Evolutionary conservation across 2,113 vertebrate genomes (phyloP), one percentile per base, ranked within the genome.

Genomic region (Callopanchax toddi): DNA sequence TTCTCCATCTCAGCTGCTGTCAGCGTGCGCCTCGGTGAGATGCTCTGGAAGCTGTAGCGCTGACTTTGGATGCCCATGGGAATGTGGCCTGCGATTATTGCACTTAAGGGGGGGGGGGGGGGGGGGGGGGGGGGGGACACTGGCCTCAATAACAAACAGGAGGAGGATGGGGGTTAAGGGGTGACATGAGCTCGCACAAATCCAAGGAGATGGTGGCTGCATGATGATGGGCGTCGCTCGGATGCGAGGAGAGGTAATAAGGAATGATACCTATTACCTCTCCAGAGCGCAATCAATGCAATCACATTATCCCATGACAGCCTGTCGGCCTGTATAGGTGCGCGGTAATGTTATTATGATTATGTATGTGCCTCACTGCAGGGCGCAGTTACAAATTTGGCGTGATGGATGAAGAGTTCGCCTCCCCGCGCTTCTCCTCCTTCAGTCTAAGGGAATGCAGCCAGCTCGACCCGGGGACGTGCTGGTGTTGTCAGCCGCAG

Each of bases 51-150:
- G 29, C 29, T 32, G 29, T 32, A 48, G 67, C 53, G 63, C 71
- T 46, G 73, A 75, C 81, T 79, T 66, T 40, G 81, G 81, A 78
- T 84, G 74, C 83, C 82, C 84, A 84, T 83, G 87, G 87, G 86
- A 88, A 87, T 86, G 86, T 87, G 83, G 86, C 87, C 85, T 86
- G 70, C 48, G 62, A 73, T 78, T 61, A 51, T 71, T 75, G 51
- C 25, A 74, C 65, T 74, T 75, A 49, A 45, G 36, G 53, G 48
- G 60, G n/a, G 60, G 16, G 66, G 54, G 46, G 49, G 60, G 16
- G 66, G 54, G 46, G 49, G n/a, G 36, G 53, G 48, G 60, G n/a
- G 60, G 16, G 66, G 54, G 46, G 49, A 76, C 73, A 77, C 57
- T 49, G 71, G 64, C 71, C 53, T 67, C 60, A 58, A 13, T 32